A percentile compares a stretch with the other conserved stretches of the same genome.
Conservation (phyloP, 2,797 vertebrate genomes). For the Cichlasoma orientale region DNA sequence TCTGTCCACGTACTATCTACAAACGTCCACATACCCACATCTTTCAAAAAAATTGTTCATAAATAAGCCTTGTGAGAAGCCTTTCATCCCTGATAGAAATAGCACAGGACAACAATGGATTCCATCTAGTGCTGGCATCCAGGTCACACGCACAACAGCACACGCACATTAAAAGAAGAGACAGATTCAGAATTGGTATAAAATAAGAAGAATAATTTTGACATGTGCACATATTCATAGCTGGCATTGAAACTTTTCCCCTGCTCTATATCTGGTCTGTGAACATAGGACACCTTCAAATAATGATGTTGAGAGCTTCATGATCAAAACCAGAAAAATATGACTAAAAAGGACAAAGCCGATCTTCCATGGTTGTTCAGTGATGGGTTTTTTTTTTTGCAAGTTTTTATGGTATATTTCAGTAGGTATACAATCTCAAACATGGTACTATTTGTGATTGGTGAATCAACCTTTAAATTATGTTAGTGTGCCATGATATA, state of each 20-base stretch:
- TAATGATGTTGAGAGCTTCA: not conserved
- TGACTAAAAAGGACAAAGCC: not conserved
- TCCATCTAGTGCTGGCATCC: slow-evolving; percentile 49
- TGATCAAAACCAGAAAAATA: slow-evolving; percentile 7
- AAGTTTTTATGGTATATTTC: not conserved
- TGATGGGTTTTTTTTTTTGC: not conserved
- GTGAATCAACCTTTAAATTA: not conserved
- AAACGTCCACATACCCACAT: slow-evolving; percentile 37
- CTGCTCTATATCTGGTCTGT: not conserved
- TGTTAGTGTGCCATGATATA: not conserved
- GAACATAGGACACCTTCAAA: not conserved
- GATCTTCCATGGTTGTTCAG: not conserved
- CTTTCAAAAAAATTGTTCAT: slow-evolving; percentile 40
- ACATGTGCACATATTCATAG: slow-evolving; percentile 4
- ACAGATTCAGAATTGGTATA: slow-evolving; percentile 21
- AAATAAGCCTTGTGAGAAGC: slow-evolving; percentile 32
- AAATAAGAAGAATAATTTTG: slow-evolving; percentile 22
- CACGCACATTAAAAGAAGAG: slow-evolving; percentile 20
- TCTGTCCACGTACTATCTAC: slow-evolving; percentile 10
- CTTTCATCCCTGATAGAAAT: slow-evolving; percentile 54
- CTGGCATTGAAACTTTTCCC: not conserved
- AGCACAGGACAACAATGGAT: slow-evolving; percentile 52
- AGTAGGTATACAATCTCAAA: not conserved
- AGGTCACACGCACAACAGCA: not conserved
- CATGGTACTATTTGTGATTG: not conserved